Evolutionary conservation across 1,140 invertebrate species (phyloP).

Genomic region (Listronotus oregonensis): DNA sequence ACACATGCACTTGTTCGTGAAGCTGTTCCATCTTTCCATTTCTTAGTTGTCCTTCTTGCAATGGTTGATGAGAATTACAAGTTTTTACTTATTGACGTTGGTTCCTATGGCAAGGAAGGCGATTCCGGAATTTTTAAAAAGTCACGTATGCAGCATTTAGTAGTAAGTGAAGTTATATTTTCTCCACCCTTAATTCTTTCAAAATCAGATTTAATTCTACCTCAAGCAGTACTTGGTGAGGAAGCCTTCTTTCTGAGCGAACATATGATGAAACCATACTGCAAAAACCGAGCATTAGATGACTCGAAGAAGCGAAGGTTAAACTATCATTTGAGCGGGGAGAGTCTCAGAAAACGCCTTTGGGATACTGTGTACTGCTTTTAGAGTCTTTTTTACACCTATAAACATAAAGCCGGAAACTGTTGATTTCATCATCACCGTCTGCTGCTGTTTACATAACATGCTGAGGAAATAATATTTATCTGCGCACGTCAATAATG

Average conservation of each 20-base stretch:
- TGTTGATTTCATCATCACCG: slow-evolving; percentile 45
- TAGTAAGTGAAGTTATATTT: neutral
- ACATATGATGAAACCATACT: slow-evolving; percentile 46
- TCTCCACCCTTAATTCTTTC: neutral
- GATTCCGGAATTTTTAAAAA: too few species aligned
- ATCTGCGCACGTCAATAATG: neutral
- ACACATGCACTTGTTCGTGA: too few species aligned
- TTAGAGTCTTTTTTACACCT: slow-evolving; percentile 48
- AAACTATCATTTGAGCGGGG: slow-evolving; percentile 57
- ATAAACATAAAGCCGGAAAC: slow-evolving; percentile 48
- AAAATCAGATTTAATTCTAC: slow-evolving; percentile 27
- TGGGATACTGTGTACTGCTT: slow-evolving; percentile 53
- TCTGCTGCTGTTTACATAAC: slow-evolving; percentile 44
- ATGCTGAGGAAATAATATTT: slow-evolving; percentile 31
- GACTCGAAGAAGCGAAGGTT: slow-evolving; percentile 53
- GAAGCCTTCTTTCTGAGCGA: slow-evolving; percentile 44
- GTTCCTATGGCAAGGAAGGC: too few species aligned
- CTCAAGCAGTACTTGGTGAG: slow-evolving; percentile 43
- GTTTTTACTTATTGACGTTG: neutral
- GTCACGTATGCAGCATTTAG: slow-evolving; percentile 7
- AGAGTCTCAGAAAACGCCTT: slow-evolving; percentile 55
- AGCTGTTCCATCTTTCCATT: neutral
- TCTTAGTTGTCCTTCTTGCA: neutral
- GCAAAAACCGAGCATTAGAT: slow-evolving; percentile 4
- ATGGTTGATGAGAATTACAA: too few species aligned